Percentiles rank a stretch among this genome's conserved stretches.
Evolutionary conservation across 2,888 invertebrate genomes (phyloP).

Genomic region (Metacarcinus magister): DNA sequence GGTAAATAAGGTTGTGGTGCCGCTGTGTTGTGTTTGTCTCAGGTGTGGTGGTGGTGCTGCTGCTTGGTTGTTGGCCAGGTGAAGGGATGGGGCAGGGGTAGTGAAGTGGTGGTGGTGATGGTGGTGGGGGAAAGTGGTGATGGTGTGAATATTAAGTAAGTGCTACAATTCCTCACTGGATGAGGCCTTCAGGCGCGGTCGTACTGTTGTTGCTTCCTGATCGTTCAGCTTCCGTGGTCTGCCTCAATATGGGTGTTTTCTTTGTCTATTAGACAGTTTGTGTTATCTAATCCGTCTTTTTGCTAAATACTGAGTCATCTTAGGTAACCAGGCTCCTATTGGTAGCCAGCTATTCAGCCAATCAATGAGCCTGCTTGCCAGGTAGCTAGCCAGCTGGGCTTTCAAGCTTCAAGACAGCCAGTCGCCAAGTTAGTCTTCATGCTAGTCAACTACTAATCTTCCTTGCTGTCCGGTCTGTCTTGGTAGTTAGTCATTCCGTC

Average conservation of each 20-base stretch:
- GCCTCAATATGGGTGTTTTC: not conserved
- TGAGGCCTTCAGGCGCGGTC: not conserved
- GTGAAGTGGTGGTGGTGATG: not conserved
- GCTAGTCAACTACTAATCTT: not conserved
- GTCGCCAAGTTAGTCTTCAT: not conserved
- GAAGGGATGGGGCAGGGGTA: not conserved
- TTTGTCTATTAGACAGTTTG: not conserved
- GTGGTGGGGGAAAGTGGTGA: not conserved
- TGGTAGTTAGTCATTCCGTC: not conserved
- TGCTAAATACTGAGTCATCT: not conserved
- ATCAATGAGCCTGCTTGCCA: not conserved
- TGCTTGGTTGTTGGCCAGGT: not conserved
- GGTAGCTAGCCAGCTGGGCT: not conserved
- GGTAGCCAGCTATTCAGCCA: not conserved
- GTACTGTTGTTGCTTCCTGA: not conserved
- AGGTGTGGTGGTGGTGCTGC: not conserved
- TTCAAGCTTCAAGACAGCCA: not conserved
- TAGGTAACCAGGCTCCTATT: not conserved
- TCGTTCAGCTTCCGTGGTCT: not conserved
- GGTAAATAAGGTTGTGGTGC: not conserved
- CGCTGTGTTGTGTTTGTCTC: not conserved
- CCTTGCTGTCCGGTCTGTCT: not conserved
- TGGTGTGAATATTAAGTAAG: conserved; percentile 3
- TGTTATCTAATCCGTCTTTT: not conserved
- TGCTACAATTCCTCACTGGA: not conserved